Evolutionary conservation across 2,113 vertebrate species (phyloP), one percentile per base, ranked within the genome.

Genomic region (Castor canadensis): DNA sequence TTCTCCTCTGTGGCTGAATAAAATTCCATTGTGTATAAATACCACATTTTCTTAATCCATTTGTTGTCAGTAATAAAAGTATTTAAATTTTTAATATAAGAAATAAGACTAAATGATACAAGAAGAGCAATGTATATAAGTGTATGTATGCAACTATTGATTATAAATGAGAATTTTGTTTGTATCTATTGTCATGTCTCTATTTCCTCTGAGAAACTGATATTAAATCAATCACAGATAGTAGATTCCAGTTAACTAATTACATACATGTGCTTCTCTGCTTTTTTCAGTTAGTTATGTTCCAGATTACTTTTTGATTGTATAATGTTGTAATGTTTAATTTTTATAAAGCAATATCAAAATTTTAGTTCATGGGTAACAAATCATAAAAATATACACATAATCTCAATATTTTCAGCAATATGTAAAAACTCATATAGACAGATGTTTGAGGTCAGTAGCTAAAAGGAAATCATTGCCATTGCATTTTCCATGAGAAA

Each of bases 151-250:
- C 26, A 76, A 75, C 5, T 47, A 6, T 7, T 87, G n/a, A 43
- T 92, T 77, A 84, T 43, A 79, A 89, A 95, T 80, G 45, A 20
- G 38, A 20, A 76, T 67, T 81, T 87, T 95, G n/a, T 66, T 60
- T 82, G 43, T 32, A 88, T 77, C 56, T 88, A 24, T 60, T 62
- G 30, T 43, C 15, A 35, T 58, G 13, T 52, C 47, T 87, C 54
- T 88, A 62, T 87, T 80, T 10, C 30, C 3, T 26, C 16, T 71
- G 40, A 87, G 9, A 91, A 93, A 79, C 13, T 58, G 38, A 54
- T 64, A 88, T 56, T 75, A 69, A 79, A 45, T 71, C n/a, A 87
- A 3, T 67, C 69, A 71, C 12, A 40, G 12, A n/a, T 77, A 87
- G 75, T 28, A 62, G 11, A 54, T 62, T n/a, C 19, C 9, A 94